phyloP scores from a whole-genome alignment of 2,113 vertebrate genomes.

The Pseudorasbora parva region DNA sequence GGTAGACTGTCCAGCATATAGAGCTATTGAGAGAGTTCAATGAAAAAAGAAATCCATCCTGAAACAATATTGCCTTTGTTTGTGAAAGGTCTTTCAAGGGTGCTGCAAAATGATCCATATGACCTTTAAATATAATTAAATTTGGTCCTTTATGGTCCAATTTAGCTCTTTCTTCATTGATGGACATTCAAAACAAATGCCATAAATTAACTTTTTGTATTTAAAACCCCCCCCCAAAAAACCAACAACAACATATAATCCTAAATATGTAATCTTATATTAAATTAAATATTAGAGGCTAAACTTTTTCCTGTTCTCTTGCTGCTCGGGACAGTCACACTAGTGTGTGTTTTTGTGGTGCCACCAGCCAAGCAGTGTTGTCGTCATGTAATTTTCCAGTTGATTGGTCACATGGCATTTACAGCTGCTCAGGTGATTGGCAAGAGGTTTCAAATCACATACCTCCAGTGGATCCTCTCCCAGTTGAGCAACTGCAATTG shows the following conservation, averaged over 20 bases:
- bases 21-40: neutral
- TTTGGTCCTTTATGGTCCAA: neutral
- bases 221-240: no score
- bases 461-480: neutral
- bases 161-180: neutral
- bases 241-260: neutral
- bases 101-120: constrained; percentile 10
- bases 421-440: neutral
- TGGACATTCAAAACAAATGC: neutral
- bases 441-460: neutral
- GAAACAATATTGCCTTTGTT: constrained; percentile 40
- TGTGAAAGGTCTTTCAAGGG: neutral
- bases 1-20: neutral
- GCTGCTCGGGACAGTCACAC: neutral
- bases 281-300: no score
- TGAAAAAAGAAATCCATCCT: constrained; percentile 33
- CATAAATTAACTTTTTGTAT: neutral
- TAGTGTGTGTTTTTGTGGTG: neutral
- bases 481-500: neutral
- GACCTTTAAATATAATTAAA: constrained; percentile 29
- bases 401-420: neutral
- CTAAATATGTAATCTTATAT: neutral
- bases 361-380: neutral
- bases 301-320: no score
- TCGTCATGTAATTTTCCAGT: neutral